Percentiles rank a stretch among this genome's conserved stretches.
Evolutionary conservation across 2,113 vertebrate genomes (phyloP).

Genomic region (Microtus pennsylvanicus): DNA sequence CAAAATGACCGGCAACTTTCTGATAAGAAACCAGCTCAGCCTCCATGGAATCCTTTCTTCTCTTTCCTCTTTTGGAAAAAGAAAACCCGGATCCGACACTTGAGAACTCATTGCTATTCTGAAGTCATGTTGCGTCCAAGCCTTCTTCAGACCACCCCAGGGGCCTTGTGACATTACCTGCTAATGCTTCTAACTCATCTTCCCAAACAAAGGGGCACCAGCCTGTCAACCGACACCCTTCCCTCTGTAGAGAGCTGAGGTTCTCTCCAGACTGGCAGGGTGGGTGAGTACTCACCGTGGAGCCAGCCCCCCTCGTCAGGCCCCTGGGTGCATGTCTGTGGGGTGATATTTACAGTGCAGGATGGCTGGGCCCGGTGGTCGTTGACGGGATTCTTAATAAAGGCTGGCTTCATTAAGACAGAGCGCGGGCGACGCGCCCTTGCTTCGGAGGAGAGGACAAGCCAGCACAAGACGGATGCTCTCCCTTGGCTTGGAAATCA

Average conservation of each 20-base stretch:
- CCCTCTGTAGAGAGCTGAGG: background rate
- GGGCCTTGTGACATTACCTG: constrained; percentile 67
- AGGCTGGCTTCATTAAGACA: constrained; percentile 64
- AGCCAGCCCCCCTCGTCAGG: background rate
- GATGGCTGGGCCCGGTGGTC: constrained; percentile 14
- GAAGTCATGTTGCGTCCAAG: constrained; percentile 46
- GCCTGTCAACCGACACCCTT: background rate
- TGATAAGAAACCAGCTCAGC: background rate
- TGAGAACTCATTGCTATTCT: constrained; percentile 28
- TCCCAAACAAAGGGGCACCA: background rate
- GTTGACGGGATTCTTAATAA: constrained; percentile 66
- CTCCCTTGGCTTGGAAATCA: constrained; percentile 65
- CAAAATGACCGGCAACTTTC: background rate
- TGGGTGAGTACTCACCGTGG: background rate
- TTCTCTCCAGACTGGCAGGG: too few species aligned
- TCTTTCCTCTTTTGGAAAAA: background rate
- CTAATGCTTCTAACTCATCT: constrained; percentile 33
- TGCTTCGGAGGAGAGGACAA: constrained; percentile 64
- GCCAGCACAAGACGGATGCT: constrained; percentile 51
- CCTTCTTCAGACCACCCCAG: constrained; percentile 45
- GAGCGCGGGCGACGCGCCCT: constrained; percentile 58
- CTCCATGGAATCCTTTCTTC: background rate
- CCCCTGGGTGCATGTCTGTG: constrained; percentile 2
- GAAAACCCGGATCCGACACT: background rate
- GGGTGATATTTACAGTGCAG: constrained; percentile 54